Percentiles rank a stretch among this genome's conserved stretches.
Conservation (phyloP, 2,113 vertebrate genomes). For the Paradisaea rubra region DNA sequence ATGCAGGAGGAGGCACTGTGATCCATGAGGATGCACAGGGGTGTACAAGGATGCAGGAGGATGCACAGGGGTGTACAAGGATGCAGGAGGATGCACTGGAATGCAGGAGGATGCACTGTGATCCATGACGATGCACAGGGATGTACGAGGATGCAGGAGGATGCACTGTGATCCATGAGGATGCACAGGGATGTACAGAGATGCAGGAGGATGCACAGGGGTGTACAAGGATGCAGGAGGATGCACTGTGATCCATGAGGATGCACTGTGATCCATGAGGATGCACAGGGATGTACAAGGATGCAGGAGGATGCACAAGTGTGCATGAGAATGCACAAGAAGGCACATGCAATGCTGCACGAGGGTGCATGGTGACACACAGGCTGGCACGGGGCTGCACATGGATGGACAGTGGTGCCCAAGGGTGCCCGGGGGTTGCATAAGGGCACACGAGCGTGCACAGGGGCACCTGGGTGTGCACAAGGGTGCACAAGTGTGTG, state of each 20-base stretch:
- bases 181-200: neutral
- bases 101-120: neutral
- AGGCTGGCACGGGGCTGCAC: neutral
- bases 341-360: neutral
- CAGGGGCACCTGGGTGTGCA: neutral
- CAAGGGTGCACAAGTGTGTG: fast-evolving
- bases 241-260: too few species aligned
- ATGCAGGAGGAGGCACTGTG: neutral
- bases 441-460: neutral
- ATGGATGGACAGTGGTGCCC: neutral
- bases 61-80: too few species aligned
- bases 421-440: too few species aligned
- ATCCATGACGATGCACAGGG: neutral
- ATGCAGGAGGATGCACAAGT: fast-evolving
- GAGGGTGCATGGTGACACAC: neutral
- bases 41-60: too few species aligned
- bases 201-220: neutral
- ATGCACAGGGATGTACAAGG: fast-evolving
- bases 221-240: fast-evolving
- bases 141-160: neutral
- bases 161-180: too few species aligned
- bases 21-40: neutral
- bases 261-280: too few species aligned
- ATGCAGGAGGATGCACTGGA: neutral
- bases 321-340: neutral